Evolutionary conservation across 2,888 invertebrate genomes (phyloP).

Genomic region (Chalcosyrphus nemorum): DNA sequence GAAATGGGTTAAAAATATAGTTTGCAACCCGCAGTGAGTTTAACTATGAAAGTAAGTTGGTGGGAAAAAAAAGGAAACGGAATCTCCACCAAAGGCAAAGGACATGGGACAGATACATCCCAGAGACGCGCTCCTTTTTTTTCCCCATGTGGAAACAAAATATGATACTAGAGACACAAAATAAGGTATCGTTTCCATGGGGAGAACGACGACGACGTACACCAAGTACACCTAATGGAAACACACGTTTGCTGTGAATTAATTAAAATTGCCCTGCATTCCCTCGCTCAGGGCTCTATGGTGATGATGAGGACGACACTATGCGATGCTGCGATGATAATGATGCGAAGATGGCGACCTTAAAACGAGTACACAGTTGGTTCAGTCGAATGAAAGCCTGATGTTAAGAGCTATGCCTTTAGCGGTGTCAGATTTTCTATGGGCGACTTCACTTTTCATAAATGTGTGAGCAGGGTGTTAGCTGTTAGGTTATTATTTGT

Average conservation of each 20-base stretch:
- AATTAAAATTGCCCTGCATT: constrained; percentile 67
- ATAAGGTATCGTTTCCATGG: constrained; percentile 7
- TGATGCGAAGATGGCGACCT: constrained; percentile 46
- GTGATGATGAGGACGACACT: constrained; percentile 17
- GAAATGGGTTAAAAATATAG: constrained; percentile 35
- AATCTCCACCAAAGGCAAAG: constrained; percentile 3
- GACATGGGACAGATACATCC: constrained; percentile 31
- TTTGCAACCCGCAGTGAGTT: not conserved
- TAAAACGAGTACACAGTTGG: constrained; percentile 47
- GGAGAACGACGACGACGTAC: not conserved
- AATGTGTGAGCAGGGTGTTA: constrained; percentile 47
- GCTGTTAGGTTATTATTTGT: constrained; percentile 41
- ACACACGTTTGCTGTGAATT: constrained; percentile 61
- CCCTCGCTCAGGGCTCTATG: constrained; percentile 12
- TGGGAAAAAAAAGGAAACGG: not conserved
- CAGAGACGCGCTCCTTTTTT: constrained; percentile 5
- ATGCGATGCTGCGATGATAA: constrained; percentile 38
- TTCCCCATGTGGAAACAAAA: constrained; percentile 25
- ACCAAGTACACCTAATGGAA: constrained; percentile 29
- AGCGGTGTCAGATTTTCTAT: constrained; percentile 43
- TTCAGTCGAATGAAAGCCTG: constrained; percentile 33
- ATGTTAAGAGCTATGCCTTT: constrained; percentile 38
- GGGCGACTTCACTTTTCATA: constrained; percentile 37
- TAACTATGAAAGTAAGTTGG: not conserved
- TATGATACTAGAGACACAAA: constrained; percentile 26